Evolutionary conservation across 2,888 invertebrate species (phyloP).

Genomic region (Chymomyza caudatula): DNA sequence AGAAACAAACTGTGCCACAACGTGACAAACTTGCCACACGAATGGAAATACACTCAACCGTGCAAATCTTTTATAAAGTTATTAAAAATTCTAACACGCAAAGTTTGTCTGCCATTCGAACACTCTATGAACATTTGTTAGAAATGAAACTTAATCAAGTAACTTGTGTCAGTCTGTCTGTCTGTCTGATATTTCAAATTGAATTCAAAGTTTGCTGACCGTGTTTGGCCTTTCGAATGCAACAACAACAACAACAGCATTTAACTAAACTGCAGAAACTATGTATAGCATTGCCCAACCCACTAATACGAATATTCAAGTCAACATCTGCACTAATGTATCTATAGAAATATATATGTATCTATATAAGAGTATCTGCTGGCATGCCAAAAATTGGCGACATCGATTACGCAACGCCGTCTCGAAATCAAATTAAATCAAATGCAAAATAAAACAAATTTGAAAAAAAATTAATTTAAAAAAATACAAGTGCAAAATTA

Average conservation of each 20-base stretch:
- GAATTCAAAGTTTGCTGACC: slow-evolving; percentile 25
- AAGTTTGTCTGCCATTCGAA: neutral
- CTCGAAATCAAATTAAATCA: slow-evolving; percentile 64
- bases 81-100: neutral
- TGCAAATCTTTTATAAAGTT: neutral
- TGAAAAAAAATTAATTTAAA: slow-evolving; percentile 13
- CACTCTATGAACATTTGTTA: neutral
- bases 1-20: slow-evolving; percentile 30
- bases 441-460: slow-evolving; percentile 38
- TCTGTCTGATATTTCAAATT: slow-evolving; percentile 14
- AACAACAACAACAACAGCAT: neutral
- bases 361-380: neutral
- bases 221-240: slow-evolving; percentile 18
- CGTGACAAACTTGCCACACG: slow-evolving; percentile 4
- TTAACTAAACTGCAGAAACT: neutral
- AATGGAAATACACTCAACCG: neutral
- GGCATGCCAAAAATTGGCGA: slow-evolving; percentile 23
- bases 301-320: neutral
- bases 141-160: slow-evolving; percentile 11
- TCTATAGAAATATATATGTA: slow-evolving; percentile 6
- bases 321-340: neutral
- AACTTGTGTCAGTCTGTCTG: neutral
- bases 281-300: neutral
- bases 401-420: slow-evolving; percentile 56
- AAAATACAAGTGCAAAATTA: slow-evolving; percentile 1